phyloP scores from a whole-genome alignment of 2,113 vertebrate species.

The Charina bottae region DNA sequence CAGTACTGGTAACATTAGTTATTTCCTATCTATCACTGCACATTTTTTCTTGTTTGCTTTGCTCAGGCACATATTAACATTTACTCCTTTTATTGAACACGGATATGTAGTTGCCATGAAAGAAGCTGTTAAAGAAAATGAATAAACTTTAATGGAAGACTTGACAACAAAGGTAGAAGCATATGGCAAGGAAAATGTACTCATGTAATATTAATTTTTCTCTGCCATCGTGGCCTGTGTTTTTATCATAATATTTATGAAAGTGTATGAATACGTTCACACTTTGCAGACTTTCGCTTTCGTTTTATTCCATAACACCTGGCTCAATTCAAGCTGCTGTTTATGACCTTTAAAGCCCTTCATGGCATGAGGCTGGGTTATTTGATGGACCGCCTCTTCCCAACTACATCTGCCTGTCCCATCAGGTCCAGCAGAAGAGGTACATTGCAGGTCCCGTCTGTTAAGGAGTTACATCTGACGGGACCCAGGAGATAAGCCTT shows the following conservation, averaged over 20 bases:
- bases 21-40: not conserved
- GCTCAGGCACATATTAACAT: slow-evolving; percentile 50
- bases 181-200: slow-evolving; percentile 31
- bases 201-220: slow-evolving; percentile 45
- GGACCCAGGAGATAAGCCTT: not conserved
- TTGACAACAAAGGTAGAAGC: slow-evolving; percentile 43
- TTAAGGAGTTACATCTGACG: not conserved
- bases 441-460: not conserved
- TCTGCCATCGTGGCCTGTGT: not conserved
- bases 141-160: slow-evolving; percentile 30
- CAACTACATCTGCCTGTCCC: not conserved
- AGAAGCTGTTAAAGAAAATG: slow-evolving; percentile 30
- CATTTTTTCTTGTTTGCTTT: slow-evolving; percentile 13
- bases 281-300: slow-evolving; percentile 20
- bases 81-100: not conserved
- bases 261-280: slow-evolving; percentile 1
- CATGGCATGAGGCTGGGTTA: not conserved
- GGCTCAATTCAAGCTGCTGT: not conserved
- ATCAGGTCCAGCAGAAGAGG: not conserved
- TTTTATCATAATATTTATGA: not conserved
- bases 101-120: slow-evolving; percentile 31
- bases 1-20: not conserved
- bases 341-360: not conserved
- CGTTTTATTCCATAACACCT: not conserved
- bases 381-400: not conserved